Evolutionary conservation across 1,140 invertebrate genomes (phyloP).

Genomic region (Copidosoma floridanum): DNA sequence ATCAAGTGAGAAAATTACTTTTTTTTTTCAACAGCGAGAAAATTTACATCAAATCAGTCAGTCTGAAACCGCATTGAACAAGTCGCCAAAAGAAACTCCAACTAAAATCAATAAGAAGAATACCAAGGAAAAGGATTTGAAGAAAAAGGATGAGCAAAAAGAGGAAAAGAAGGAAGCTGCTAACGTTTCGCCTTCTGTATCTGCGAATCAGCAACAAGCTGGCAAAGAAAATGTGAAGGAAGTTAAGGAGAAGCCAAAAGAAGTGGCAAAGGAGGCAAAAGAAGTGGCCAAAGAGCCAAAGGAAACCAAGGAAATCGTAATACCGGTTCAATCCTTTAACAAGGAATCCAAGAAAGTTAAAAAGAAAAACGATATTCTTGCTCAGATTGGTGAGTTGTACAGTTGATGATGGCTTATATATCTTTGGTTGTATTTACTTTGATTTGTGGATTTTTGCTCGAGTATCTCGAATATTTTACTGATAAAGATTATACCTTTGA

Average conservation of each 20-base stretch:
- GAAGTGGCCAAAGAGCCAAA: constrained; percentile 45
- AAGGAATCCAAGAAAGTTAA: constrained; percentile 60
- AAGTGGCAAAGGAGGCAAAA: constrained; percentile 43
- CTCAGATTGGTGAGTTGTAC: constrained; percentile 56
- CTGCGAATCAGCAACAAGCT: constrained; percentile 27
- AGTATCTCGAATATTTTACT: too few relatives aligned
- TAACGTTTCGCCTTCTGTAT: constrained; percentile 7
- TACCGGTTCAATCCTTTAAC: constrained; percentile 28
- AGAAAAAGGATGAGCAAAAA: constrained; percentile 43
- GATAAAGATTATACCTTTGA: too few relatives aligned
- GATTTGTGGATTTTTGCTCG: too few relatives aligned
- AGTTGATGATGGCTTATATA: too few relatives aligned
- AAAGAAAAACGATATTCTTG: constrained; percentile 56
- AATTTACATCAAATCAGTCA: constrained; percentile 44
- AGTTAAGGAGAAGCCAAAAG: constrained; percentile 37
- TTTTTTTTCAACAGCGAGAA: constrained; percentile 37
- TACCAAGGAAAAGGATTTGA: constrained; percentile 42
- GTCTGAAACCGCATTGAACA: constrained; percentile 39
- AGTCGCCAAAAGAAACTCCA: constrained; percentile 49
- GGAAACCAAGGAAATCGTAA: constrained; percentile 29
- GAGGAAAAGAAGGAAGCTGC: constrained; percentile 42
- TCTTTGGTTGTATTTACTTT: too few relatives aligned
- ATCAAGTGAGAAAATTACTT: constrained; percentile 12
- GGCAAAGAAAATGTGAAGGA: constrained; percentile 33
- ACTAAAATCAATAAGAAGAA: constrained; percentile 50